Evolutionary conservation across 2,113 vertebrate genomes (phyloP).

Genomic region (Cygnus atratus): DNA sequence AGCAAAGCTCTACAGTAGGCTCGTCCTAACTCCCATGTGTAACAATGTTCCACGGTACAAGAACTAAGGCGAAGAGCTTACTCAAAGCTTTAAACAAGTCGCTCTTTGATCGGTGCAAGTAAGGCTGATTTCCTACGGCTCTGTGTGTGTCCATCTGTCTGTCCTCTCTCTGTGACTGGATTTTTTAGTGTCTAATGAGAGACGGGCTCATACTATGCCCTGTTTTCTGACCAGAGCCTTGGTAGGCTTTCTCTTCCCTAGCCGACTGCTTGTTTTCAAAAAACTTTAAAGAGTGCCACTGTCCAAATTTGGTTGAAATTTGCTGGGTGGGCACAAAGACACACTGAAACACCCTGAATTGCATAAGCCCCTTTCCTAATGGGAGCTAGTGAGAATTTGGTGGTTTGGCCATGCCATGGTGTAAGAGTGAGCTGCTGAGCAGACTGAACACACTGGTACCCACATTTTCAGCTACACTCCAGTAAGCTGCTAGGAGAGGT

Average conservation of each 20-base stretch:
- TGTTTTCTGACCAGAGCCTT: neutral
- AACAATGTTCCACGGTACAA: neutral
- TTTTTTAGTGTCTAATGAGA: neutral
- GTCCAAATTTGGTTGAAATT: neutral
- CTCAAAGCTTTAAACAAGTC: neutral
- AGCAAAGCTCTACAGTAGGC: neutral
- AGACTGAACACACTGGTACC: rapidly evolving
- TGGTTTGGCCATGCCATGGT: neutral
- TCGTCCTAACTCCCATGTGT: neutral
- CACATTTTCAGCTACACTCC: neutral
- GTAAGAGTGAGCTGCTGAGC: neutral
- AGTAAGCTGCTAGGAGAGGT: neutral
- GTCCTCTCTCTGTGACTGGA: neutral
- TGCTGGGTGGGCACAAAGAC: neutral
- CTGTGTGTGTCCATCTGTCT: neutral
- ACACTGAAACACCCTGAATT: rapidly evolving
- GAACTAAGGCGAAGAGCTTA: neutral
- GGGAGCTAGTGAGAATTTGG: neutral
- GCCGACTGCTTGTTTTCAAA: neutral
- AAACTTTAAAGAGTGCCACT: neutral
- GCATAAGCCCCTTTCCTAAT: neutral
- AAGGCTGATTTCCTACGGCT: neutral
- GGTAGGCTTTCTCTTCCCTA: neutral
- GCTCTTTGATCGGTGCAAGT: neutral
- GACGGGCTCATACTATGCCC: neutral